phyloP scores from a whole-genome alignment of 1,140 invertebrate genomes.

The Acromyrmex charruanus region DNA sequence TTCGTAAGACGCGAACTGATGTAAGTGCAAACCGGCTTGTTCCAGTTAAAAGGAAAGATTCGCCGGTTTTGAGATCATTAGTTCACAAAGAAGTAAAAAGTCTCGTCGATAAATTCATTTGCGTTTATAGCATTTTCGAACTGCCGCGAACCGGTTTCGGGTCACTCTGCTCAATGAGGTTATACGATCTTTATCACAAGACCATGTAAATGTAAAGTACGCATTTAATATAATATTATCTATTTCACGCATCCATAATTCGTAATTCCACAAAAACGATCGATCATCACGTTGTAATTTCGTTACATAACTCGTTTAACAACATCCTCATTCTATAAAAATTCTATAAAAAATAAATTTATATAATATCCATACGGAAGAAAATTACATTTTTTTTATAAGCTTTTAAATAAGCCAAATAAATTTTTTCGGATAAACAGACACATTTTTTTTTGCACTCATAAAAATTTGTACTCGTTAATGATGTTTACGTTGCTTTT shows the following conservation, averaged over 20 bases:
- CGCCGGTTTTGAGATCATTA: constrained; percentile 3
- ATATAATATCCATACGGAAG: not conserved
- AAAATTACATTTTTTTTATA: not conserved
- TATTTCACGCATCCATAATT: not conserved
- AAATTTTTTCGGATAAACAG: not conserved
- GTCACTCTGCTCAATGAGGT: not conserved
- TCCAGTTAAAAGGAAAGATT: constrained; percentile 51
- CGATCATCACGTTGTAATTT: not conserved
- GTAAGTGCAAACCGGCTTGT: constrained; percentile 22
- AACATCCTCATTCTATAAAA: not conserved
- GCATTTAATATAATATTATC: not conserved
- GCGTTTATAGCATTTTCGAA: constrained; percentile 47
- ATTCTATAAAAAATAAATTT: no score
- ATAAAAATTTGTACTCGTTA: not conserved
- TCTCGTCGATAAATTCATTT: constrained; percentile 41
- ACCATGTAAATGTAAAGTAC: not conserved
- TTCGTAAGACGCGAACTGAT: not conserved
- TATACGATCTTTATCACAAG: constrained; percentile 4
- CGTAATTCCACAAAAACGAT: not conserved
- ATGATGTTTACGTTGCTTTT: not conserved
- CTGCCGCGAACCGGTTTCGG: constrained; percentile 64
- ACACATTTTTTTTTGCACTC: not conserved
- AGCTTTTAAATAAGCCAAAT: not conserved
- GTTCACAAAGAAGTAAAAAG: constrained; percentile 48
- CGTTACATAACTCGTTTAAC: not conserved